Percentiles rank a stretch among this genome's conserved stretches.
These are phyloP conservation scores for Drosophila yooni DNA, from an alignment of 2,888 invertebrate genomes.

Conservation along the genomic window DNA sequence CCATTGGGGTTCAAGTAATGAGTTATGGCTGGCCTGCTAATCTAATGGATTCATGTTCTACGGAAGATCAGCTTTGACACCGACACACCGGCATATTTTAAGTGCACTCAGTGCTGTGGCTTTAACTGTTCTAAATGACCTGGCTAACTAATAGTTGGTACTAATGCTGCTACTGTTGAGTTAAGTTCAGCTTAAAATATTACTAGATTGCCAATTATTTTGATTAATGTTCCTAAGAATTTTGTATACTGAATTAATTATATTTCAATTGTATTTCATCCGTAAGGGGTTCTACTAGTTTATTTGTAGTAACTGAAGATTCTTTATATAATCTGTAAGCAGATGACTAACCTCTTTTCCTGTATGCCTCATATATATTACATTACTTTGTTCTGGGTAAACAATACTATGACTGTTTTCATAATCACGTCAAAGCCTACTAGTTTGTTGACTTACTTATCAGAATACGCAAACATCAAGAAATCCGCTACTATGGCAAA, in stretches of 20 bases:
- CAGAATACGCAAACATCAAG: not conserved
- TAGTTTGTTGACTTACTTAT: not conserved
- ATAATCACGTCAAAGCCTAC: not conserved
- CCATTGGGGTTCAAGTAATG: slow-evolving; percentile 16
- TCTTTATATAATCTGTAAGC: not conserved
- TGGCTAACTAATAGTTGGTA: not conserved
- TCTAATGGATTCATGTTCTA: slow-evolving; percentile 36
- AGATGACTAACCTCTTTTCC: not conserved
- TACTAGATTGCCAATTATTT: not conserved
- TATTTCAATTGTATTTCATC: not conserved
- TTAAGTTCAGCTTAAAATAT: no score
- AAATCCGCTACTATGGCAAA: not conserved
- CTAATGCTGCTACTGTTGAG: not conserved
- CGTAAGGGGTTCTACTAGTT: not conserved
- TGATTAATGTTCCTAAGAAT: not conserved
- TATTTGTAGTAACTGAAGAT: not conserved
- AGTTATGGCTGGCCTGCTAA: slow-evolving; percentile 25
- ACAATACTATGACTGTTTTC: not conserved
- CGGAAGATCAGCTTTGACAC: slow-evolving; percentile 42
- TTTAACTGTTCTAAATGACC: not conserved
- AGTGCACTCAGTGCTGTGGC: slow-evolving; percentile 10
- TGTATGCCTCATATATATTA: not conserved
- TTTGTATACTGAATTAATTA: not conserved
- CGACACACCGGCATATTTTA: slow-evolving; percentile 2
- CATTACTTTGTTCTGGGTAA: not conserved